These are phyloP conservation scores for Sinodicranocentrus sp. DNA, from an alignment of 2,888 invertebrate genomes.

Conservation along the genomic window DNA sequence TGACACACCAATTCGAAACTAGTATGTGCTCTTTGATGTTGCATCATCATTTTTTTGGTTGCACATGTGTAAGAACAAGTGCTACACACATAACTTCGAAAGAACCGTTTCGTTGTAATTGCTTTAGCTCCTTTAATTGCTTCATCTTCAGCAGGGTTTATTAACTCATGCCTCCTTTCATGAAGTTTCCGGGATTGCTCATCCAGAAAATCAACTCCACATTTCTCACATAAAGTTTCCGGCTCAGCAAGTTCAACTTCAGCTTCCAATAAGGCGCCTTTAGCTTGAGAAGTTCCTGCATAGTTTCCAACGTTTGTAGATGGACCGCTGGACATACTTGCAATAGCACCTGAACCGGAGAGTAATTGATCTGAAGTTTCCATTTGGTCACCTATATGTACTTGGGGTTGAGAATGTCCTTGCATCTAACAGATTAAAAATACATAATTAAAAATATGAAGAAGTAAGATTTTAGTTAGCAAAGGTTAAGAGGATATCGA, in stretches of 20 bases:
- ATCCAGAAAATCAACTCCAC: slow-evolving; percentile 81
- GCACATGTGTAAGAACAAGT: slow-evolving; percentile 80
- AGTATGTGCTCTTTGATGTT: slow-evolving; percentile 80
- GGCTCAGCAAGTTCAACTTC: slow-evolving; percentile 80
- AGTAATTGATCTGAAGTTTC: slow-evolving; percentile 21
- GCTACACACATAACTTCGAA: slow-evolving; percentile 79
- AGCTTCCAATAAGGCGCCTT: slow-evolving; percentile 49
- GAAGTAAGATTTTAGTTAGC: not conserved
- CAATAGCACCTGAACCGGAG: not conserved
- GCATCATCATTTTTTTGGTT: slow-evolving; percentile 80
- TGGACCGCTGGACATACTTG: not conserved
- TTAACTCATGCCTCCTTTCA: slow-evolving; percentile 79
- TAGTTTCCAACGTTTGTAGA: not conserved
- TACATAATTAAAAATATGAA: not conserved
- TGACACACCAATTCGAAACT: slow-evolving; percentile 78
- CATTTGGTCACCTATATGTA: slow-evolving; percentile 7
- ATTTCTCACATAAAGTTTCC: slow-evolving; percentile 80
- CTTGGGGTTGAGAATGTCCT: slow-evolving; percentile 16
- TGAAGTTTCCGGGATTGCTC: slow-evolving; percentile 80
- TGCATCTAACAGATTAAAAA: slow-evolving; percentile 28
- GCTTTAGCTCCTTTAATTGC: slow-evolving; percentile 33
- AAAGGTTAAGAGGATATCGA: not conserved
- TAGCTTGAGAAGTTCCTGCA: not conserved
- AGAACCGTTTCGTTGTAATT: slow-evolving; percentile 53
- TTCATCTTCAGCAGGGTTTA: slow-evolving; percentile 37